phyloP scores from a whole-genome alignment of 2,113 vertebrate genomes.

The Dicaeum eximium region DNA sequence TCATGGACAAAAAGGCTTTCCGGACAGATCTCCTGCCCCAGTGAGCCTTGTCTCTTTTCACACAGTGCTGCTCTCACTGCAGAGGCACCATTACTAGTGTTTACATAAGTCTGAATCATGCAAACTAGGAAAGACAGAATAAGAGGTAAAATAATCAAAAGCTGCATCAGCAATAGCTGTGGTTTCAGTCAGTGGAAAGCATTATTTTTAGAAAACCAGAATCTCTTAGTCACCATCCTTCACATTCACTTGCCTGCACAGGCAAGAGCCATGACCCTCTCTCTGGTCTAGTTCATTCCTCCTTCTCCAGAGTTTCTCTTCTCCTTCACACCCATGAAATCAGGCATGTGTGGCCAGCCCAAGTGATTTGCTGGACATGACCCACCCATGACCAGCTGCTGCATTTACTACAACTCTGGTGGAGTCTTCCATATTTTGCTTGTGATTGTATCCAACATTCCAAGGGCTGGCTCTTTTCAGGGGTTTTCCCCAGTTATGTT shows the following conservation, averaged over 20 bases:
- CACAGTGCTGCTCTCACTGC: neutral
- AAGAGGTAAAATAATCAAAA: constrained; percentile 20
- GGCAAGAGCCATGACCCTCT: neutral
- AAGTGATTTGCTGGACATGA: neutral
- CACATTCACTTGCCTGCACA: neutral
- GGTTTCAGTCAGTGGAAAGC: neutral
- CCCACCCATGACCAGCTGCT: neutral
- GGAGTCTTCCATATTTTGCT: neutral
- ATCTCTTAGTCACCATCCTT: neutral
- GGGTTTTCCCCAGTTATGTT: neutral
- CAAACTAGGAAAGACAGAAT: neutral
- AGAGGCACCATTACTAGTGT: neutral
- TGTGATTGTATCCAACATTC: neutral
- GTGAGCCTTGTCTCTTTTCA: neutral
- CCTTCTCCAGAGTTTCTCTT: neutral
- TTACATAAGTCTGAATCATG: constrained; percentile 1
- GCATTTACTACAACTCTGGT: neutral
- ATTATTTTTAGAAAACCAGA: neutral
- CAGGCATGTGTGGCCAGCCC: rapidly evolving
- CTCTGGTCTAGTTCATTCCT: neutral
- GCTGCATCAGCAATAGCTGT: neutral
- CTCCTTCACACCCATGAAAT: neutral
- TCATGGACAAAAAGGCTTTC: neutral
- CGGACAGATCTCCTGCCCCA: neutral
- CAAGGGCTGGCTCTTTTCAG: neutral